Evolutionary conservation across 2,888 invertebrate species (phyloP), one percentile per base, ranked within the genome.

Genomic region (Candidula unifasciata): DNA sequence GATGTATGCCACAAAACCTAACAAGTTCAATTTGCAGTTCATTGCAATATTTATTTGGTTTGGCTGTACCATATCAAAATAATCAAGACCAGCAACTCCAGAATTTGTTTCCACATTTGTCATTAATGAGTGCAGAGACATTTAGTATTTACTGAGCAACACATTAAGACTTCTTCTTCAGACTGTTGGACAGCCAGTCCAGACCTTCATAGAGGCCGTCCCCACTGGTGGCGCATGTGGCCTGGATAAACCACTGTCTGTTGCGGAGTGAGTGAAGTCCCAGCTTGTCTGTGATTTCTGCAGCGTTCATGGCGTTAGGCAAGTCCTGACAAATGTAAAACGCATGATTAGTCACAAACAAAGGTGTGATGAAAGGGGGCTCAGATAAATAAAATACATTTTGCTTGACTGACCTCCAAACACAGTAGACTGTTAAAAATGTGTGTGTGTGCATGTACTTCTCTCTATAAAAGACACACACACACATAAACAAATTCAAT

Each of bases 221-320:
- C 90, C 99, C 99, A 94, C 97, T 98, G 91, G 99, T 99, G 95
- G 99, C 99, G 95, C 99, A 99, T 5, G 94, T 94, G 1, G 94
- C 93, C 89, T 94, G 94, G 81, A 94, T 94, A 89, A 93, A 94
- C 94, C 94, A 94, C 97, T 97, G 97, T 94, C 99, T 97, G 95
- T 99, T 98, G 95, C 99, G 96, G 94, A 99, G 95, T 94, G 98
- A 97, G 95, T 99, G 99, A 94, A 99, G 96, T 89, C 98, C 98
- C 94, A 99, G 95, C 96, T 99, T 99, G 95, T 99, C 99, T 92
- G 99, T 99, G 92, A 99, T 98, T 95, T 99, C 99, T 88, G 99
- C 99, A 89, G 99, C 99, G 95, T 98, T 99, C 99, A 99, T 99
- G 92, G 99, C 99, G 95, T 99, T 99, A 93, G 99, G 99, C 95